Evolutionary conservation across 2,797 vertebrate species (phyloP).

Genomic region (Galago senegalensis): DNA sequence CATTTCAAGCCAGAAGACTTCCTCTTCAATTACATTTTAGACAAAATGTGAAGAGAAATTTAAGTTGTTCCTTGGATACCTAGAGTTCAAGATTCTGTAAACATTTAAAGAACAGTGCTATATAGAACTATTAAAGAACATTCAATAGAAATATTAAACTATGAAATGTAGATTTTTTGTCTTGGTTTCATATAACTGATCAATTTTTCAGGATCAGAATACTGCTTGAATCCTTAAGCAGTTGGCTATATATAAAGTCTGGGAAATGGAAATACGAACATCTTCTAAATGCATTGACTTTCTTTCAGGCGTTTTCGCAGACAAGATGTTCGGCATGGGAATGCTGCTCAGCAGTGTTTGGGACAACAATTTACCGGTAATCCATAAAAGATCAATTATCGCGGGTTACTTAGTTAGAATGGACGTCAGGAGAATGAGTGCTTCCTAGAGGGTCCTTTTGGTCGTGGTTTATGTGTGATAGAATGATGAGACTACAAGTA

Average conservation of each 20-base stretch:
- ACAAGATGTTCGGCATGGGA: constrained; percentile 98
- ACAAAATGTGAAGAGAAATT: neutral
- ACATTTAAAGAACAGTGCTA: neutral
- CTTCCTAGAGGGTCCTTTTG: neutral
- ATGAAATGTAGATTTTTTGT: constrained; percentile 23
- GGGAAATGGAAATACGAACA: constrained; percentile 22
- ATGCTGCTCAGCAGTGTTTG: constrained; percentile 97
- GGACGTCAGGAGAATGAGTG: neutral
- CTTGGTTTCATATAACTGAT: constrained; percentile 43
- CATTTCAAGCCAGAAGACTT: constrained; percentile 26
- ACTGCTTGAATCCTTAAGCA: neutral
- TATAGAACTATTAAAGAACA: neutral
- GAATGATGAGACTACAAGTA: neutral
- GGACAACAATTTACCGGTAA: constrained; percentile 97
- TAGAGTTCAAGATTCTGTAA: neutral
- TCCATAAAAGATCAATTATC: constrained; percentile 25
- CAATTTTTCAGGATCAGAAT: constrained; percentile 37
- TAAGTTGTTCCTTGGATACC: neutral
- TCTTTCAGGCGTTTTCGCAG: constrained; percentile 95
- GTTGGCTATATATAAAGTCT: neutral
- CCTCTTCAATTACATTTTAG: constrained; percentile 16
- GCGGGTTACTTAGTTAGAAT: constrained; percentile 1
- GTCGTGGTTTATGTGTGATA: neutral
- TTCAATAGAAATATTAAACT: neutral
- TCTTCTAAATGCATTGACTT: constrained; percentile 71